A percentile compares a stretch with the other conserved stretches of the same genome.
phyloP scores from a whole-genome alignment of 2,113 vertebrate species.

The Mus spicilegus region DNA sequence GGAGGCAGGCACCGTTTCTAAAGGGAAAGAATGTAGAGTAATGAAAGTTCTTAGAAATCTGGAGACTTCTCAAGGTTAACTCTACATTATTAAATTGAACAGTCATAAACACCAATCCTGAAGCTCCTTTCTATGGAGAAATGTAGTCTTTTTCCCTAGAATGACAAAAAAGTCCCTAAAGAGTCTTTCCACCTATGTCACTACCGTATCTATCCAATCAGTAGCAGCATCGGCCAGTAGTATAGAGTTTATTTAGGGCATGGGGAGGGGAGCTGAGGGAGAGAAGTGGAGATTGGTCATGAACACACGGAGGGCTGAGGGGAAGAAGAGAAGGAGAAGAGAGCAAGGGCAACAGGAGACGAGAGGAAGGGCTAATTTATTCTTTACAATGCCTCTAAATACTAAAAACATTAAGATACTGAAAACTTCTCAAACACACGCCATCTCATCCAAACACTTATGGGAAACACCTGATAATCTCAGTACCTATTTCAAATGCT shows the following conservation, averaged over 20 bases:
- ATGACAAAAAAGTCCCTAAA: neutral
- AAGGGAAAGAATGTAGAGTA: conserved; percentile 59
- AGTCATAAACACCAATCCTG: neutral
- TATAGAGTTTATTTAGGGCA: no score
- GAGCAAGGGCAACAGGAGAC: no score
- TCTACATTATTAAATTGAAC: neutral
- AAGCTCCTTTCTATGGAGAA: neutral
- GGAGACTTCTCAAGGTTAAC: neutral
- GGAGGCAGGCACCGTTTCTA: conserved; percentile 89
- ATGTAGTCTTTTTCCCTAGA: neutral
- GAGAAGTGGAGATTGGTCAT: neutral
- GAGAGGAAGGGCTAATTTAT: neutral
- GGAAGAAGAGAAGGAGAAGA: no score
- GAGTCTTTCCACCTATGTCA: neutral
- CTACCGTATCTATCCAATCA: neutral
- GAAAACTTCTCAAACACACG: neutral
- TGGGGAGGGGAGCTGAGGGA: no score
- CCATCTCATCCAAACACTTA: neutral
- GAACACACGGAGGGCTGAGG: no score
- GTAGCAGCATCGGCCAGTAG: neutral
- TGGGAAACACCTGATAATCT: neutral
- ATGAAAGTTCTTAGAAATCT: conserved; percentile 49
- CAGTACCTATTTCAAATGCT: conserved; percentile 15
- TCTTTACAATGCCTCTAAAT: neutral
- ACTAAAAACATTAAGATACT: neutral